These are phyloP conservation scores for Laticauda laticaudata DNA, from an alignment of 2,113 vertebrate species.

Conservation along the genomic window DNA sequence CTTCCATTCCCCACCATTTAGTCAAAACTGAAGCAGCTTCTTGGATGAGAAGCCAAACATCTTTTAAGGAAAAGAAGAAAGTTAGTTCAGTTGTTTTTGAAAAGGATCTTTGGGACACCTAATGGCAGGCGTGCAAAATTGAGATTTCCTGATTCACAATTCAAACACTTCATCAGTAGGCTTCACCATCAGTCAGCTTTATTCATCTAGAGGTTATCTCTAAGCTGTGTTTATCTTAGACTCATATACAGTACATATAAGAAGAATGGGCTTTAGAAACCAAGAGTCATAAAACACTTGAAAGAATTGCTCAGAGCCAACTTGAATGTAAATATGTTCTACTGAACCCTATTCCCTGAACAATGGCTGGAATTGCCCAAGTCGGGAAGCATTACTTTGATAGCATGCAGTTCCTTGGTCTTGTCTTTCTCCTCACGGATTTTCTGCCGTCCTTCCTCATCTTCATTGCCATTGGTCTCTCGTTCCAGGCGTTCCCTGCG, in stretches of 20 bases:
- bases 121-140: neutral
- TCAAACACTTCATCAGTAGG: neutral
- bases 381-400: conserved; percentile 77
- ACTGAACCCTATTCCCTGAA: neutral
- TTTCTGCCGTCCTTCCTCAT: conserved; percentile 91
- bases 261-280: neutral
- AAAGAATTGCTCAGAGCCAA: neutral
- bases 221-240: neutral
- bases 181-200: neutral
- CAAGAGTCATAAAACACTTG: neutral
- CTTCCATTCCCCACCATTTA: neutral
- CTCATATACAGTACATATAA: neutral
- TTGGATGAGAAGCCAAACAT: neutral
- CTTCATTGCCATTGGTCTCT: conserved; percentile 92
- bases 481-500: conserved; percentile 92
- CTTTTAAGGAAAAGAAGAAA: neutral
- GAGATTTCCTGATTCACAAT: neutral
- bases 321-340: neutral
- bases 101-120: neutral
- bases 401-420: conserved; percentile 92
- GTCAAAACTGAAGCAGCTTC: neutral
- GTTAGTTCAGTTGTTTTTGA: neutral
- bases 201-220: neutral
- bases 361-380: neutral
- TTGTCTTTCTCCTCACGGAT: conserved; percentile 97